phyloP scores from a whole-genome alignment of 2,797 vertebrate species.

The Poecile montanus region DNA sequence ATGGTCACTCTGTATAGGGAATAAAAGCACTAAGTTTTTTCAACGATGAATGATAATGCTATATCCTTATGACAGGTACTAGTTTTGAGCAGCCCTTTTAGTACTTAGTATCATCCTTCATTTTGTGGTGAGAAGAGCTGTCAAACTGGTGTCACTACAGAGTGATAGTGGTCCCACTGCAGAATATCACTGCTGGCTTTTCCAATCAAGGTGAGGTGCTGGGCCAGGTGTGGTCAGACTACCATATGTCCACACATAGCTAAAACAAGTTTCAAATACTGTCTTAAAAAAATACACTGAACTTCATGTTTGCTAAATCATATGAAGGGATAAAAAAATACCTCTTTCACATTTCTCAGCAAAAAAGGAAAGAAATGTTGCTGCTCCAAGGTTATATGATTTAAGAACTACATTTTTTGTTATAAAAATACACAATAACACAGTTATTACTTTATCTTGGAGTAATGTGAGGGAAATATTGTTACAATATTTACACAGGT shows the following conservation, averaged over 20 bases:
- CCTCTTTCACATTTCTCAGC: not conserved
- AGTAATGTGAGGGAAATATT: not conserved
- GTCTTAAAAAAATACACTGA: not conserved
- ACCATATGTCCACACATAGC: accelerated
- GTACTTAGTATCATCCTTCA: not conserved
- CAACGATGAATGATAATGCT: not conserved
- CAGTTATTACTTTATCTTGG: not conserved
- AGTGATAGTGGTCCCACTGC: not conserved
- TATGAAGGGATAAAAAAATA: not conserved
- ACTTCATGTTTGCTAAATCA: not conserved
- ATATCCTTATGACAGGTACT: not conserved
- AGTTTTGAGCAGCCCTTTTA: not conserved
- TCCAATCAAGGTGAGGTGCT: not conserved
- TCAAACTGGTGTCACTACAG: not conserved
- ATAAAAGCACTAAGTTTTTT: not conserved
- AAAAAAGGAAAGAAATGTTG: not conserved
- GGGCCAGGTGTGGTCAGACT: not conserved
- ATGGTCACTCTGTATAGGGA: not conserved
- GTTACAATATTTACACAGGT: not conserved
- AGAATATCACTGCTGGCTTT: not conserved
- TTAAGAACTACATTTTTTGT: not conserved
- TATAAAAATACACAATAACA: not conserved
- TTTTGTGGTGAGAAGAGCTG: not conserved
- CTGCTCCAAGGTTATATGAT: not conserved
- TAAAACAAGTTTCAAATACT: not conserved